A percentile compares a stretch with the other conserved stretches of the same genome.
phyloP scores from a whole-genome alignment of 1,140 invertebrate species.

The Lysiphlebus fabarum region DNA sequence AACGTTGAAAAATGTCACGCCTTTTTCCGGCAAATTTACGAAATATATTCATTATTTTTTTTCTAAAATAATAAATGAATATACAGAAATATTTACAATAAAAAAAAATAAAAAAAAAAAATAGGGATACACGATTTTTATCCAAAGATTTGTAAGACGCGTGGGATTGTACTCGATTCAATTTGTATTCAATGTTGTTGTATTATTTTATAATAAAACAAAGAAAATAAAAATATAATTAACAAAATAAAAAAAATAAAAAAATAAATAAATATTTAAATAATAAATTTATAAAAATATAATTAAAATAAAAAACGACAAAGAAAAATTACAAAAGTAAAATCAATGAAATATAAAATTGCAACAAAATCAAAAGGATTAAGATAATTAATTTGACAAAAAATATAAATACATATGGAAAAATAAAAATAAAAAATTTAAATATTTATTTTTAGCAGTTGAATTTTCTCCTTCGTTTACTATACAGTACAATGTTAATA shows the following conservation, averaged over 20 bases:
- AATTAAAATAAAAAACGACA: no score
- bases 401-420: no score
- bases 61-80: no score
- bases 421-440: no score
- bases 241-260: no score
- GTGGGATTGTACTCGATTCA: slow-evolving; percentile 28
- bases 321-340: no score
- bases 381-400: no score
- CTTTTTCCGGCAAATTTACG: not conserved
- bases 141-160: slow-evolving; percentile 22
- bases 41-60: not conserved
- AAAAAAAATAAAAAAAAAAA: no score
- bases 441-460: slow-evolving; percentile 9
- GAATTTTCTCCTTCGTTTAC: slow-evolving; percentile 33
- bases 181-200: not conserved
- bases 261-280: not conserved
- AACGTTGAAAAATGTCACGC: slow-evolving; percentile 3
- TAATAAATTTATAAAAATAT: not conserved
- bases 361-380: no score
- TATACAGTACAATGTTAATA: slow-evolving; percentile 12
- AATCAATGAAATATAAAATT: no score
- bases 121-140: slow-evolving; percentile 18
- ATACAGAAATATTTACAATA: no score
- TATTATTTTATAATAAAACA: slow-evolving; percentile 15
- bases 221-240: slow-evolving; percentile 7